Evolutionary conservation across 92 coral and sea anemone species (phyloP).

Genomic region (Actinostola sp.): DNA sequence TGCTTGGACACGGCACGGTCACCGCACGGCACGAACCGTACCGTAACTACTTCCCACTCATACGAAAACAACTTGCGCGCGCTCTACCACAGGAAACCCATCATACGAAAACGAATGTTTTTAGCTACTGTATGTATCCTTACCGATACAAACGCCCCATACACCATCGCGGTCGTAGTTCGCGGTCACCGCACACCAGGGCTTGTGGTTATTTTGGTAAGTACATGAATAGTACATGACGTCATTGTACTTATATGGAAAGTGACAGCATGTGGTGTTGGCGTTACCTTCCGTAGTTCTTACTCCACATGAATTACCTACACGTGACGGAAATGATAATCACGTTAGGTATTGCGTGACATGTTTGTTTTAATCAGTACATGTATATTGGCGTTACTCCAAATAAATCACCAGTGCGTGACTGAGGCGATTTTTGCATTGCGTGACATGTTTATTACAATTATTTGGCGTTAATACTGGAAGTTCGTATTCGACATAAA

Average conservation of each 20-base stretch:
- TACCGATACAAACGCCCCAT: slow-evolving; percentile 98
- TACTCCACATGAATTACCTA: slow-evolving; percentile 83
- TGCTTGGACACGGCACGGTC: too few relatives aligned
- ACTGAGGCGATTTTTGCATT: too few relatives aligned
- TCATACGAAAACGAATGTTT: too few relatives aligned
- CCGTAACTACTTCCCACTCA: too few relatives aligned
- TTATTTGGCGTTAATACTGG: too few relatives aligned
- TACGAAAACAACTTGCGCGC: too few relatives aligned
- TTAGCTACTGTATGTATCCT: too few relatives aligned
- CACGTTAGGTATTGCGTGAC: not conserved
- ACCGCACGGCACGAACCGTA: too few relatives aligned
- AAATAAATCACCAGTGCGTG: not conserved
- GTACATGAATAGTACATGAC: slow-evolving; percentile 91
- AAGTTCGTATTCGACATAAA: too few relatives aligned
- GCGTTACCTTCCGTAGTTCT: slow-evolving; percentile 78
- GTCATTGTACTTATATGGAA: slow-evolving; percentile 85
- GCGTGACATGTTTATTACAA: too few relatives aligned
- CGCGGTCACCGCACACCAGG: slow-evolving; percentile 90
- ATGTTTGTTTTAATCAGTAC: not conserved
- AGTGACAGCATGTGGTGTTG: slow-evolving; percentile 75
- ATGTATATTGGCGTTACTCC: not conserved
- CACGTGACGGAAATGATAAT: slow-evolving; percentile 3
- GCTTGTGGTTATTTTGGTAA: slow-evolving; percentile 61
- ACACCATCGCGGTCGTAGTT: slow-evolving; percentile 86
- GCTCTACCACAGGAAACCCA: too few relatives aligned